Percentiles rank a stretch among this genome's conserved stretches.
phyloP scores from a whole-genome alignment of 2,888 invertebrate species.

The Drosophila austrosaltans region DNA sequence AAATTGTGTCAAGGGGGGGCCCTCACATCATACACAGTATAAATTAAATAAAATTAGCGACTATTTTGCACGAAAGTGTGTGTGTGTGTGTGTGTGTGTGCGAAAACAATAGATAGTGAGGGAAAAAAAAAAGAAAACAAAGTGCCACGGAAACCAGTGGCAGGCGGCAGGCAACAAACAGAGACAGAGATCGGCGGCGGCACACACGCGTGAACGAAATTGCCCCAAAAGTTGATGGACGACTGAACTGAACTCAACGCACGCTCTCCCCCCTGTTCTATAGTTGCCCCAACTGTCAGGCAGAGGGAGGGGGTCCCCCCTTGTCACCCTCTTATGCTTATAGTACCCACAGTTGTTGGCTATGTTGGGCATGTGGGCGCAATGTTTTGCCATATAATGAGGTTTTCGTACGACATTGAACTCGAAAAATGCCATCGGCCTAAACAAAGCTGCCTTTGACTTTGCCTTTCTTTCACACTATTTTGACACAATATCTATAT shows the following conservation, averaged over 20 bases:
- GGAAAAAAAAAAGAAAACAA: background rate
- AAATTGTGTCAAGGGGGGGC: slow-evolving; percentile 79
- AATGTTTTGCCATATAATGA: slow-evolving; percentile 60
- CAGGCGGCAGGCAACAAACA: slow-evolving; percentile 21
- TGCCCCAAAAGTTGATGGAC: slow-evolving; percentile 43
- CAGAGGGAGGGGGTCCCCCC: background rate
- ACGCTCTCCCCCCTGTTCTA: slow-evolving; percentile 27
- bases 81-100: slow-evolving; percentile 28
- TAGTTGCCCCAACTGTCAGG: background rate
- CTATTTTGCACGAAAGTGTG: slow-evolving; percentile 66
- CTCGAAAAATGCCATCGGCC: slow-evolving; percentile 73
- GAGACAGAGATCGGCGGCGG: slow-evolving; percentile 30
- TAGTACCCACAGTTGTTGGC: slow-evolving; percentile 22
- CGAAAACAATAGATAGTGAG: slow-evolving; percentile 49
- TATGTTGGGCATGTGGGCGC: slow-evolving; percentile 48
- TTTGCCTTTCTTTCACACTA: slow-evolving; percentile 44
- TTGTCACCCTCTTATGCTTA: slow-evolving; percentile 9
- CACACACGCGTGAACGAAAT: slow-evolving; percentile 52
- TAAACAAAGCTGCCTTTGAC: slow-evolving; percentile 54
- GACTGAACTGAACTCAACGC: slow-evolving; percentile 51
- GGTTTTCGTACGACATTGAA: slow-evolving; percentile 81
- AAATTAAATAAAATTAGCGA: slow-evolving; percentile 76
- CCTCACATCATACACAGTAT: slow-evolving; percentile 48
- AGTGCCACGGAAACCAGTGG: slow-evolving; percentile 13
- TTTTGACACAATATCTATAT: slow-evolving; percentile 16